Percentiles rank a stretch among this genome's conserved stretches.
These are phyloP conservation scores for Pseudorhombus dupliciocellatus DNA, from an alignment of 2,113 vertebrate species.

Conservation along the genomic window DNA sequence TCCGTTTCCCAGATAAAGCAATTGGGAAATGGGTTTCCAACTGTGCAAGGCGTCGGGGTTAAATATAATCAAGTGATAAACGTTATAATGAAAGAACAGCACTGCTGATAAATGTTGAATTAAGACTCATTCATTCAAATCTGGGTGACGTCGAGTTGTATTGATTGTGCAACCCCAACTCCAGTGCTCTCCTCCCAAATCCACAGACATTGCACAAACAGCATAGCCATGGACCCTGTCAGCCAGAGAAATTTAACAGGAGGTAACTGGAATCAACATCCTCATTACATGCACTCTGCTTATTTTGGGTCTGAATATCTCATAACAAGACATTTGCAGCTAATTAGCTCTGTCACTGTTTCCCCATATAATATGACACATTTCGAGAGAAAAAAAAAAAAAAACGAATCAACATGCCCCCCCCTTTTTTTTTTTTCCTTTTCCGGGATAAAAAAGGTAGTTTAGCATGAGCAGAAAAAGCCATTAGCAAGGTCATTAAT, in stretches of 20 bases:
- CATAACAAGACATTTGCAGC: constrained; percentile 36
- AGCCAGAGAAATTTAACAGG: constrained; percentile 11
- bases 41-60: background rate
- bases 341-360: constrained; percentile 42
- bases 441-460: background rate
- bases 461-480: constrained; percentile 1
- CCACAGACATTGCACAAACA: constrained; percentile 17
- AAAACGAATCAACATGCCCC: background rate
- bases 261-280: constrained; percentile 19
- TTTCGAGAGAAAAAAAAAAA: background rate
- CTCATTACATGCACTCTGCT: constrained; percentile 38
- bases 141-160: constrained; percentile 4
- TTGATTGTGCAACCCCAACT: constrained; percentile 12
- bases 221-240: constrained; percentile 9
- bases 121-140: constrained; percentile 1
- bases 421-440: background rate
- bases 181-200: constrained; percentile 35
- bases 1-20: constrained; percentile 23
- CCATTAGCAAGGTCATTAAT: constrained; percentile 18
- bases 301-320: constrained; percentile 29
- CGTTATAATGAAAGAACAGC: background rate
- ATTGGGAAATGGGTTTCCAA: constrained; percentile 19
- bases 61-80: constrained; percentile 7
- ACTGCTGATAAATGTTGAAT: background rate
- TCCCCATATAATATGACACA: constrained; percentile 8